These are phyloP conservation scores for Penelope pileata DNA, from an alignment of 2,113 vertebrate genomes.

Conservation along the genomic window DNA sequence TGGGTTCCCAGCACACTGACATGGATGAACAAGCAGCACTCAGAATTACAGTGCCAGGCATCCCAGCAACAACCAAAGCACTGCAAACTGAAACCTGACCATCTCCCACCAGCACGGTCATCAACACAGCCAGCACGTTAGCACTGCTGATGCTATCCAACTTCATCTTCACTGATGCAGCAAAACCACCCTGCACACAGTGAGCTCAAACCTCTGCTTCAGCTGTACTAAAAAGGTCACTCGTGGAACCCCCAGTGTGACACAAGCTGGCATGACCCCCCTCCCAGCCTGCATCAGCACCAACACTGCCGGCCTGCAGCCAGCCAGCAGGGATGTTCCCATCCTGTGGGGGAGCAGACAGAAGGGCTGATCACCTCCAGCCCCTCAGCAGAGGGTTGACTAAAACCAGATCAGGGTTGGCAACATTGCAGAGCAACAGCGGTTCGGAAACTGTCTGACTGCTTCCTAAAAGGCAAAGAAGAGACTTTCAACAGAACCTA, in stretches of 20 bases:
- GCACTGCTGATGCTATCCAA: not conserved
- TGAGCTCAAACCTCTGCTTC: not conserved
- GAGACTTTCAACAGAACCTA: not conserved
- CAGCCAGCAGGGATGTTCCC: not conserved
- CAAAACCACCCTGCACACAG: not conserved
- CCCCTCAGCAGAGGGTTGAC: not conserved
- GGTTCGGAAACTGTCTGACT: not conserved
- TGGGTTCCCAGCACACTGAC: not conserved
- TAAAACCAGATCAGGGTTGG: not conserved
- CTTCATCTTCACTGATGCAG: not conserved
- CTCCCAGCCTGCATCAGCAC: not conserved
- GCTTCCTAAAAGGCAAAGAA: not conserved
- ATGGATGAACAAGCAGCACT: not conserved
- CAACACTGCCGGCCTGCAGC: not conserved
- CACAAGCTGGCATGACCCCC: not conserved
- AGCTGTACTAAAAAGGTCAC: not conserved
- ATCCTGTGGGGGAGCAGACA: not conserved
- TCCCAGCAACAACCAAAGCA: not conserved
- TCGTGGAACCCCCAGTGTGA: accelerated
- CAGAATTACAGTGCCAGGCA: not conserved
- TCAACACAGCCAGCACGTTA: not conserved
- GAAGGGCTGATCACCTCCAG: not conserved
- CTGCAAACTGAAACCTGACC: not conserved
- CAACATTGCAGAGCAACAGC: not conserved
- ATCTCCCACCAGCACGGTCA: not conserved